A percentile compares a stretch with the other conserved stretches of the same genome.
Evolutionary conservation across 2,888 invertebrate genomes (phyloP).

Genomic region (Cabera pusaria): DNA sequence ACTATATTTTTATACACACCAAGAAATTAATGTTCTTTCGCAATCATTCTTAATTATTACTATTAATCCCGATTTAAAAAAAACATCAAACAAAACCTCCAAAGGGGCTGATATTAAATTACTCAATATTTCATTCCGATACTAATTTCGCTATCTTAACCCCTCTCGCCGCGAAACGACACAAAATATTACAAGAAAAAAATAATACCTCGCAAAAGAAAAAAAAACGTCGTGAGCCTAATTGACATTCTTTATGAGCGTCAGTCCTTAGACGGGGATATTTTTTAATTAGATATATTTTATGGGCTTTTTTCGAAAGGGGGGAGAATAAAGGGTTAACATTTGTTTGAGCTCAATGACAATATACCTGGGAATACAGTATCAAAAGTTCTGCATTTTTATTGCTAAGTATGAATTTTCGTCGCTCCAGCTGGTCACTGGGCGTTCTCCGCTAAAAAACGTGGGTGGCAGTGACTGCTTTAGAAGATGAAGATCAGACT

Average conservation of each 20-base stretch:
- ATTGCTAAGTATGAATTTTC: too few species aligned
- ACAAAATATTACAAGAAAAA: slow-evolving; percentile 73
- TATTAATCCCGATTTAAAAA: slow-evolving; percentile 44
- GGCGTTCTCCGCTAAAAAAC: too few species aligned
- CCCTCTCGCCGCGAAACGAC: slow-evolving; percentile 77
- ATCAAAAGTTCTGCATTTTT: too few species aligned
- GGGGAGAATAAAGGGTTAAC: slow-evolving; percentile 80
- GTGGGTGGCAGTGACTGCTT: too few species aligned
- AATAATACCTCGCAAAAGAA: slow-evolving; percentile 53
- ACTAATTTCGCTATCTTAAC: slow-evolving; percentile 83
- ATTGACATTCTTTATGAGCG: slow-evolving; percentile 84
- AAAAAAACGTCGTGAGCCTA: slow-evolving; percentile 74
- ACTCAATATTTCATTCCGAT: slow-evolving; percentile 83
- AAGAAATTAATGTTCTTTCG: too few species aligned
- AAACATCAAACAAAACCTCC: slow-evolving; percentile 36
- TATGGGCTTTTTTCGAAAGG: slow-evolving; percentile 82
- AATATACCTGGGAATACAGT: slow-evolving; percentile 7
- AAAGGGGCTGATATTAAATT: slow-evolving; percentile 75
- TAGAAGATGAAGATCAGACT: too few species aligned
- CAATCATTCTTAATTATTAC: slow-evolving; percentile 11
- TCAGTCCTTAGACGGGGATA: slow-evolving; percentile 82
- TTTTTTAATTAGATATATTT: slow-evolving; percentile 85
- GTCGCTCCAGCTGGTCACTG: too few species aligned
- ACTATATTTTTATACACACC: too few species aligned
- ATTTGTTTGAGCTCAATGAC: slow-evolving; percentile 74